These are phyloP conservation scores for Rhinoraja longicauda DNA, from an alignment of 2,797 vertebrate species.

Conservation along the genomic window DNA sequence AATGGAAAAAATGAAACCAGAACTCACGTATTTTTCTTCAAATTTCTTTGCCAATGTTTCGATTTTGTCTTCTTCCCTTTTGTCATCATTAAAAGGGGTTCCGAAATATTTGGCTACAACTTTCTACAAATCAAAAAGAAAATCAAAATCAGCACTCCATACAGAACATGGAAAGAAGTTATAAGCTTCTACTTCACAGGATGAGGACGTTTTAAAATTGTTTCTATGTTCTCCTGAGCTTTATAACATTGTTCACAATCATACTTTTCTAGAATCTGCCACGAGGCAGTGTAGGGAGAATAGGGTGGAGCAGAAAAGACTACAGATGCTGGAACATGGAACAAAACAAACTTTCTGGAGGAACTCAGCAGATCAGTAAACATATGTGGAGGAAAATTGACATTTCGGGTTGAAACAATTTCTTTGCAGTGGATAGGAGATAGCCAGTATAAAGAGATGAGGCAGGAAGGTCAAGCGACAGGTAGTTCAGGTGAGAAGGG, in stretches of 20 bases:
- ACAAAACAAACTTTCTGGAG: too few relatives aligned
- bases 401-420: too few relatives aligned
- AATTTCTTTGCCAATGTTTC: constrained; percentile 67
- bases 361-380: too few relatives aligned
- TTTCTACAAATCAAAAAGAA: constrained; percentile 20
- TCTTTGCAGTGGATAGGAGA: too few relatives aligned
- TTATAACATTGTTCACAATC: neutral
- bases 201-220: neutral
- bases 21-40: constrained; percentile 81
- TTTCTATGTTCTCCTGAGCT: neutral
- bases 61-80: constrained; percentile 64
- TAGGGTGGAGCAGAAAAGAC: too few relatives aligned
- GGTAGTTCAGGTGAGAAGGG: too few relatives aligned
- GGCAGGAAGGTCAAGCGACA: too few relatives aligned
- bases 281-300: neutral
- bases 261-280: neutral
- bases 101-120: constrained; percentile 45
- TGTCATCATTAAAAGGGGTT: constrained; percentile 60
- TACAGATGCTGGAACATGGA: too few relatives aligned
- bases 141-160: neutral
- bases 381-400: too few relatives aligned
- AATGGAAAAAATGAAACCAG: neutral
- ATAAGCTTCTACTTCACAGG: neutral
- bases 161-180: neutral
- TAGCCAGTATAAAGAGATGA: too few relatives aligned